phyloP scores from a whole-genome alignment of 2,888 invertebrate genomes.

The Eugnorisma glareosa region DNA sequence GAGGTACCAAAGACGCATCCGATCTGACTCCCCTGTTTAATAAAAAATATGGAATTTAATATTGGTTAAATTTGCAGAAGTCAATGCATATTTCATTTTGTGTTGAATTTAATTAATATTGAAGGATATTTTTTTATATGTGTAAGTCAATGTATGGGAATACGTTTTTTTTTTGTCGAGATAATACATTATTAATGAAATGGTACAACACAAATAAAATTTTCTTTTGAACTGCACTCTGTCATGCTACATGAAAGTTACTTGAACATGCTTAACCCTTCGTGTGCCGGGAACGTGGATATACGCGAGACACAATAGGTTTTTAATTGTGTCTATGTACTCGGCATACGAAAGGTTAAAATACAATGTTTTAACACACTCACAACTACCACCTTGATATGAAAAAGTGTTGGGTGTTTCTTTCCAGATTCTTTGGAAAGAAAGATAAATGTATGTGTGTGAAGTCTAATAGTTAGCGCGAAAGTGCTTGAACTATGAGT shows the following conservation, averaged over 20 bases:
- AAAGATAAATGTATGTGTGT: constrained; percentile 19
- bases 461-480: constrained; percentile 10
- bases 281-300: too few relatives aligned
- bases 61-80: background rate
- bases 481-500: constrained; percentile 12
- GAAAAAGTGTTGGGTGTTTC: constrained; percentile 24
- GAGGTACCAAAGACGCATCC: constrained; percentile 97
- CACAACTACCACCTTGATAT: constrained; percentile 51
- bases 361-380: constrained; percentile 34
- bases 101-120: background rate
- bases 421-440: constrained; percentile 12
- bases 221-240: constrained; percentile 6
- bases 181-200: background rate
- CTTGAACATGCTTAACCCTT: constrained; percentile 54
- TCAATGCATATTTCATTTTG: constrained; percentile 11
- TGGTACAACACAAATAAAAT: background rate
- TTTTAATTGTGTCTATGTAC: too few relatives aligned
- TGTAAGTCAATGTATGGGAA: background rate
- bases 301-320: too few relatives aligned
- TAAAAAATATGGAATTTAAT: constrained; percentile 30
- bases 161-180: background rate
- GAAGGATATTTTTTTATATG: background rate
- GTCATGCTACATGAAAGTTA: constrained; percentile 48
- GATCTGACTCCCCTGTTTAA: constrained; percentile 93
- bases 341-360: too few relatives aligned